phyloP scores from a whole-genome alignment of 1,140 invertebrate genomes.

The Cyphomyrmex costatus region DNA sequence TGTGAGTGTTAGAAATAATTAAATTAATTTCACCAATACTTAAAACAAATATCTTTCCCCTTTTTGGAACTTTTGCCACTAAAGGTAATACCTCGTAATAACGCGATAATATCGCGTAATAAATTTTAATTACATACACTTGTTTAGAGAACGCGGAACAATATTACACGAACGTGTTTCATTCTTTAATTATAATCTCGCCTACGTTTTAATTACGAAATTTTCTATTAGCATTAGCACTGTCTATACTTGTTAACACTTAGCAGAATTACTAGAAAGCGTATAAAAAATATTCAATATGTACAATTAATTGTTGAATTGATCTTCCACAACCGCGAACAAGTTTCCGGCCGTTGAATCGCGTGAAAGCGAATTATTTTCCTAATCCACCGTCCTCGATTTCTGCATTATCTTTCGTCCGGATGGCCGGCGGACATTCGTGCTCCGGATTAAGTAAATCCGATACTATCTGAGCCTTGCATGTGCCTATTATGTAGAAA shows the following conservation, averaged over 20 bases:
- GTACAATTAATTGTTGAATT: slow-evolving; percentile 56
- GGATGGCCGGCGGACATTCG: slow-evolving; percentile 27
- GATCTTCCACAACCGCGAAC: slow-evolving; percentile 29
- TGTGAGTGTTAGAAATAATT: neutral
- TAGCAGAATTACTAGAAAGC: slow-evolving; percentile 51
- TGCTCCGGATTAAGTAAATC: slow-evolving; percentile 43
- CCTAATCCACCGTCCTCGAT: slow-evolving; percentile 47
- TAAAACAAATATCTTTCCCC: neutral
- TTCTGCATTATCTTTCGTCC: slow-evolving; percentile 49
- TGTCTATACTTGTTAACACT: slow-evolving; percentile 40
- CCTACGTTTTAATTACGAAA: slow-evolving; percentile 27
- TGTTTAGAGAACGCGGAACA: slow-evolving; percentile 18
- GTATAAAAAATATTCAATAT: slow-evolving; percentile 61
- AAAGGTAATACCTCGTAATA: neutral
- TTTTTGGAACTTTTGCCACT: neutral
- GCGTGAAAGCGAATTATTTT: slow-evolving; percentile 70
- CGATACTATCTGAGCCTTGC: slow-evolving; percentile 12
- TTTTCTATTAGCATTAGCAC: slow-evolving; percentile 27
- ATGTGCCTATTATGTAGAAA: neutral
- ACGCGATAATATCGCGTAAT: neutral
- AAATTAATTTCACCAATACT: neutral
- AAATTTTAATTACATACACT: slow-evolving; percentile 6
- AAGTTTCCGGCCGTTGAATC: slow-evolving; percentile 48
- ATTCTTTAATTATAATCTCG: slow-evolving; percentile 29
- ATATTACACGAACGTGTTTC: neutral